These are phyloP conservation scores for Proisotoma minuta DNA, from an alignment of 2,888 invertebrate species.

Conservation along the genomic window DNA sequence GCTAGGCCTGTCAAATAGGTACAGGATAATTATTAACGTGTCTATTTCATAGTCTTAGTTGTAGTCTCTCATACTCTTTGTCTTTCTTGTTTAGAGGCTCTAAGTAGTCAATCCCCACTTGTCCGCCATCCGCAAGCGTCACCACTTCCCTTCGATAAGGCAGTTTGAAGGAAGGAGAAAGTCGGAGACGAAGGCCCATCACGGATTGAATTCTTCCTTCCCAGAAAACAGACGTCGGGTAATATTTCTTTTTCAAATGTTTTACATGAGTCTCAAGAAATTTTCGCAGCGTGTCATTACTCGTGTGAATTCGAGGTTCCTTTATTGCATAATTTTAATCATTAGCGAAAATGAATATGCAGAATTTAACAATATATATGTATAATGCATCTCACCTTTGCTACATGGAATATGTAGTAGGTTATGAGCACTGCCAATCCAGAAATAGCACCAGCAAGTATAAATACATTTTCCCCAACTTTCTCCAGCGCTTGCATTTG, in stretches of 20 bases:
- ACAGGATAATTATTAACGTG: no score
- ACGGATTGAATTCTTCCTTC: slow-evolving; percentile 38
- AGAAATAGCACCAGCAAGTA: slow-evolving; percentile 37
- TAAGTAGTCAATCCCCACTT: slow-evolving; percentile 71
- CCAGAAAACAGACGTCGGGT: slow-evolving; percentile 72
- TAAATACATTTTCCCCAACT: slow-evolving; percentile 35
- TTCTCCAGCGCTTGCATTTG: slow-evolving; percentile 36
- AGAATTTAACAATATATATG: no score
- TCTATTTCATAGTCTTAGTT: no score
- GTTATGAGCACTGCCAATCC: slow-evolving; percentile 35
- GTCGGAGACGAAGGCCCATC: slow-evolving; percentile 34
- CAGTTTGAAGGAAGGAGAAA: slow-evolving; percentile 36
- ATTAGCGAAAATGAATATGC: no score
- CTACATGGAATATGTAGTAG: slow-evolving; percentile 42
- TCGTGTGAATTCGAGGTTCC: slow-evolving; percentile 40
- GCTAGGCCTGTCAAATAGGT: slow-evolving; percentile 31
- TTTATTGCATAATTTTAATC: slow-evolving; percentile 9
- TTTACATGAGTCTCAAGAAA: slow-evolving; percentile 63
- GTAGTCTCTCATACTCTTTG: no score
- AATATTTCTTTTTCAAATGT: slow-evolving; percentile 64
- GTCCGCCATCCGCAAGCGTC: slow-evolving; percentile 67
- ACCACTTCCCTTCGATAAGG: slow-evolving; percentile 59
- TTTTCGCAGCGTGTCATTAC: slow-evolving; percentile 52
- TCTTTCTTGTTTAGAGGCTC: slow-evolving; percentile 49
- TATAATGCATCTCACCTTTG: no score